Conservation (phyloP, 2,113 vertebrate species). For the Catagonus wagneri region DNA sequence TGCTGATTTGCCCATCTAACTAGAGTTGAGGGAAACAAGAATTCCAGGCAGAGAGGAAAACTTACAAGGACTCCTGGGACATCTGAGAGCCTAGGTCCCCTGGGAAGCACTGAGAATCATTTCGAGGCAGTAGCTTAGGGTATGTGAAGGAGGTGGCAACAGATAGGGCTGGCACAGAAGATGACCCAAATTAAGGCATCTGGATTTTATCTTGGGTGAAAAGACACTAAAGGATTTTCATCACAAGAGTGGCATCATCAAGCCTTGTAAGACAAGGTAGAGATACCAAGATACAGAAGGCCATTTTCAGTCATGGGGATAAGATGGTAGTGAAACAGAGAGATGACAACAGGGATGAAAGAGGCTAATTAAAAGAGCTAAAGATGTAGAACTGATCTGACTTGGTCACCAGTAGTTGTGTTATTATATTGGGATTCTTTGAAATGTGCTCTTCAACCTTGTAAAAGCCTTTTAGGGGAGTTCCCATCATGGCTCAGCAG, state of each 20-base stretch:
- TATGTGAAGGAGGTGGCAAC: background rate
- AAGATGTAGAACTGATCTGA: background rate
- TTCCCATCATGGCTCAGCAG: too few relatives aligned
- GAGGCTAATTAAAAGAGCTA: background rate
- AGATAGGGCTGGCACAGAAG: background rate
- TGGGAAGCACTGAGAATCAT: background rate
- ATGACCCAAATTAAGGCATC: background rate
- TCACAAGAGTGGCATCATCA: background rate
- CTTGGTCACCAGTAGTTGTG: background rate
- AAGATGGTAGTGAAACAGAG: background rate
- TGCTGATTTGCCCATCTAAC: background rate
- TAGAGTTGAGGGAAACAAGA: background rate
- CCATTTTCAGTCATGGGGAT: background rate
- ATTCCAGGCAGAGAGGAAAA: background rate
- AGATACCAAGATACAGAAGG: background rate
- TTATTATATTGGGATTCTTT: slow-evolving; percentile 15
- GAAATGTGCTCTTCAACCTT: background rate
- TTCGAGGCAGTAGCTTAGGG: background rate
- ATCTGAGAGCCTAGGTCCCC: background rate
- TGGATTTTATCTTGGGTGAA: slow-evolving; percentile 19
- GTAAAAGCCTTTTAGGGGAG: slow-evolving; percentile 27
- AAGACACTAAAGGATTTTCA: slow-evolving; percentile 32
- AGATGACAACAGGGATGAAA: background rate
- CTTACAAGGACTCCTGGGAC: background rate
- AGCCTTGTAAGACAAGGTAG: background rate